phyloP scores from a whole-genome alignment of 1,140 invertebrate genomes.

The Dufourea novaeangliae region DNA sequence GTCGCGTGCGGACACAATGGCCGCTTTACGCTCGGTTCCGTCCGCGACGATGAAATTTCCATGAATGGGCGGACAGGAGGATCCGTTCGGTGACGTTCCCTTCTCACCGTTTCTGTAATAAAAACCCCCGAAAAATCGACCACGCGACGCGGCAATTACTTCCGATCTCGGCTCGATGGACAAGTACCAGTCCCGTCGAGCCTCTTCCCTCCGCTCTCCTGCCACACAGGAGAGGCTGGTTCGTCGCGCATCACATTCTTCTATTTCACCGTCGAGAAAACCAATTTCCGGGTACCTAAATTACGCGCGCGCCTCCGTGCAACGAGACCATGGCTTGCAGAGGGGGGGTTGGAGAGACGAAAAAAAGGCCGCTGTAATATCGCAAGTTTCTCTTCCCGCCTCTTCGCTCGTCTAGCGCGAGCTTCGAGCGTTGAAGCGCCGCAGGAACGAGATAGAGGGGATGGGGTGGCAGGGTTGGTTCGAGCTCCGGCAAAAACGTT shows the following conservation, averaged over 20 bases:
- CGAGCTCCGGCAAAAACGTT: conserved; percentile 78
- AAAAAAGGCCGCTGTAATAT: conserved; percentile 76
- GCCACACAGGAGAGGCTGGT: conserved; percentile 58
- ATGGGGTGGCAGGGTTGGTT: conserved; percentile 9
- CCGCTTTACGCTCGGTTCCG: conserved; percentile 27
- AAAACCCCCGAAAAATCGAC: conserved; percentile 32
- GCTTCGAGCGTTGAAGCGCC: conserved; percentile 66
- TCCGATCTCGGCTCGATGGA: conserved; percentile 20
- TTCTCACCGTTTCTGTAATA: conserved; percentile 53
- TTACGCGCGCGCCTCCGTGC: conserved; percentile 74
- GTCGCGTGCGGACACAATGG: conserved; percentile 56
- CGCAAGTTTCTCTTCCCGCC: conserved; percentile 74
- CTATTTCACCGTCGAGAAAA: conserved; percentile 83
- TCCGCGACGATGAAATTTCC: conserved; percentile 56
- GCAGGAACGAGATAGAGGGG: conserved; percentile 59
- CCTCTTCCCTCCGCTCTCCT: not conserved
- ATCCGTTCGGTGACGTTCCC: conserved; percentile 51
- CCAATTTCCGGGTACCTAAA: conserved; percentile 82
- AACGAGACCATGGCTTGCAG: conserved; percentile 26
- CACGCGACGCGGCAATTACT: conserved; percentile 31
- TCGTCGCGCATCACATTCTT: conserved; percentile 79
- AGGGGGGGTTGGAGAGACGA: conserved; percentile 64
- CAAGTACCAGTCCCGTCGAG: conserved; percentile 14
- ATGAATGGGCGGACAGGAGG: conserved; percentile 59
- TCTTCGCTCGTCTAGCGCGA: conserved; percentile 51